A percentile compares a stretch with the other conserved stretches of the same genome.
Conservation (phyloP, 1,140 invertebrate species). For the Halictus rubicundus region DNA sequence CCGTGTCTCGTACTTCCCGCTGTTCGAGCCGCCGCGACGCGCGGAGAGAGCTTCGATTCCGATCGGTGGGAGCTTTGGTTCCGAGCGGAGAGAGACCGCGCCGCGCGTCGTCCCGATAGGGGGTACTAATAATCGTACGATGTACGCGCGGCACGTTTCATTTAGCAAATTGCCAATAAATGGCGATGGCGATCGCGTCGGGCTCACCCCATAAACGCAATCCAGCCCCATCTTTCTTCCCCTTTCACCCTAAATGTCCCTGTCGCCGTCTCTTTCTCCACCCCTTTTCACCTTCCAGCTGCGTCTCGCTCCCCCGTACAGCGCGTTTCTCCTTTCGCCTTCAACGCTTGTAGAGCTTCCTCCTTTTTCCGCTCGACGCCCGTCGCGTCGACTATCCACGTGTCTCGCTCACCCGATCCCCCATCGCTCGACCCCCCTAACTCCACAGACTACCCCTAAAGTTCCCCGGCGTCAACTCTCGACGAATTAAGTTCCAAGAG, state of each 20-base stretch:
- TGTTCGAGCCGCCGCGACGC: background rate
- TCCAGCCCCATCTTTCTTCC: conserved; percentile 48
- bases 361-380: background rate
- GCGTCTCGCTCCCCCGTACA: background rate
- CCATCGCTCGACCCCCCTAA: background rate
- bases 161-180: conserved; percentile 81
- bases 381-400: too few relatives aligned
- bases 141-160: conserved; percentile 73
- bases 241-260: conserved; percentile 35
- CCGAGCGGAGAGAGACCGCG: conserved; percentile 24
- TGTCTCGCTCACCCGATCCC: background rate
- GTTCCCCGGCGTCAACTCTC: conserved; percentile 54
- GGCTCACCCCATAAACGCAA: conserved; percentile 68
- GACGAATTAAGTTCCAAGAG: conserved; percentile 76
- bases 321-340: too few relatives aligned
- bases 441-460: conserved; percentile 8
- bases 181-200: conserved; percentile 75
- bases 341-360: background rate
- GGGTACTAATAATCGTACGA: conserved; percentile 69
- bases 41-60: background rate
- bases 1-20: conserved; percentile 30
- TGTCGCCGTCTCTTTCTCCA: conserved; percentile 11
- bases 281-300: conserved; percentile 14
- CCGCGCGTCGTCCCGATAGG: conserved; percentile 52
- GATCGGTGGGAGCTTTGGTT: background rate